These are phyloP conservation scores for Hetaerina americana DNA, from an alignment of 1,140 invertebrate species.

Conservation along the genomic window DNA sequence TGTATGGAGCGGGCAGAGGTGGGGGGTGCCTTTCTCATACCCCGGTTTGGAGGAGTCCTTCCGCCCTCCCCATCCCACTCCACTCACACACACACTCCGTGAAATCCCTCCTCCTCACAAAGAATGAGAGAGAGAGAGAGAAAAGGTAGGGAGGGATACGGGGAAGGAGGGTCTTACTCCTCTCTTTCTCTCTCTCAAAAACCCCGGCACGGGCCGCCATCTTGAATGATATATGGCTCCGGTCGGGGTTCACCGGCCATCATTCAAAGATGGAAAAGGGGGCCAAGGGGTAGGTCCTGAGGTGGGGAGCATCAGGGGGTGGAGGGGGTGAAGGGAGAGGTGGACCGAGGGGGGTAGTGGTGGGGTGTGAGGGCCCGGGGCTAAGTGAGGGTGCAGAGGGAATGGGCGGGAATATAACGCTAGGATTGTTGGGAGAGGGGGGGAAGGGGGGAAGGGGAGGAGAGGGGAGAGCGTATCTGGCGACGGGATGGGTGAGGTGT, in stretches of 20 bases:
- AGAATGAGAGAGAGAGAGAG: background rate
- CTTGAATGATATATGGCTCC: conserved; percentile 39
- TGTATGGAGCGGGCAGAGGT: no score
- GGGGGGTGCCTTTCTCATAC: no score
- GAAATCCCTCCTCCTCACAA: background rate
- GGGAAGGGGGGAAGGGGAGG: conserved; percentile 16
- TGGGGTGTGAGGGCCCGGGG: no score
- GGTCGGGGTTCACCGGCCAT: conserved; percentile 37
- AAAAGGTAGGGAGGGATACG: conserved; percentile 11
- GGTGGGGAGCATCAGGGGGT: no score
- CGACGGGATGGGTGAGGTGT: conserved; percentile 15
- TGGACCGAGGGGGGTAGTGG: conserved; percentile 29
- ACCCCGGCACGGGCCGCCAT: conserved; percentile 31
- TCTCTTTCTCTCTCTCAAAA: conserved; percentile 21
- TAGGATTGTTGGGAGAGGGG: conserved; percentile 20
- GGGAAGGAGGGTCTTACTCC: conserved; percentile 5
- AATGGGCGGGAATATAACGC: conserved; percentile 27
- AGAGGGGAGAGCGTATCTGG: conserved; percentile 9
- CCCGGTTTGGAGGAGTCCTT: no score
- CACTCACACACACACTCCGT: no score
- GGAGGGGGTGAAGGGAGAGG: conserved; percentile 23
- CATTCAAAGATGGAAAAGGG: conserved; percentile 25
- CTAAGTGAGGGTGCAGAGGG: conserved; percentile 20
- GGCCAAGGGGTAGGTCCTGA: no score
- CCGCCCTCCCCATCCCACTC: no score